These are phyloP conservation scores for Mionectes macconnelli DNA, from an alignment of 2,113 vertebrate species.

Conservation along the genomic window DNA sequence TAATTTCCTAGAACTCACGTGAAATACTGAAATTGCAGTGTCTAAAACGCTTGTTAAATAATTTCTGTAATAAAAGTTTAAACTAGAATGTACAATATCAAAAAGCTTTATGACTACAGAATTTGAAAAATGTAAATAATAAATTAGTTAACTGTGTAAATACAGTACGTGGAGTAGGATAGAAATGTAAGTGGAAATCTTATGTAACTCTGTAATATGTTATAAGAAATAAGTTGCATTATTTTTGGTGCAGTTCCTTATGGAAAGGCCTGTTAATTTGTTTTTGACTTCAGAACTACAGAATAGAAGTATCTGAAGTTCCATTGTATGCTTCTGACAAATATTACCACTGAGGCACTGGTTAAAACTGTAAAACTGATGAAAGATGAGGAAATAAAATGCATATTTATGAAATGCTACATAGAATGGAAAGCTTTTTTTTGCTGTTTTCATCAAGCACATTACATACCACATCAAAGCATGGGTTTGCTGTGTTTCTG, in stretches of 20 bases:
- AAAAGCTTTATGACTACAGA: slow-evolving; percentile 24
- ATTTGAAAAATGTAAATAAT: slow-evolving; percentile 68
- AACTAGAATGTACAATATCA: slow-evolving; percentile 48
- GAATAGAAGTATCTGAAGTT: slow-evolving; percentile 18
- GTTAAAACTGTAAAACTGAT: slow-evolving; percentile 46
- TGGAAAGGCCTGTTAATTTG: slow-evolving; percentile 20
- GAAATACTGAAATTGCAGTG: background rate
- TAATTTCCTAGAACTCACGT: slow-evolving; percentile 32
- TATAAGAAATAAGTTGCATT: slow-evolving; percentile 15
- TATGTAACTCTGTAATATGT: slow-evolving; percentile 46
- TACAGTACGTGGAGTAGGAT: slow-evolving; percentile 28
- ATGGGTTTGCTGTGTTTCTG: background rate
- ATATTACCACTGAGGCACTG: background rate
- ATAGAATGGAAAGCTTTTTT: background rate
- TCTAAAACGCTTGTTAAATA: slow-evolving; percentile 21
- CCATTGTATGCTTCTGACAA: slow-evolving; percentile 15
- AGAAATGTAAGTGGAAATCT: slow-evolving; percentile 26
- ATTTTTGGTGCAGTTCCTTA: background rate
- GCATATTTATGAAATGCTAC: slow-evolving; percentile 47
- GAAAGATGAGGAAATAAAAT: slow-evolving; percentile 58
- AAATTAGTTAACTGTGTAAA: slow-evolving; percentile 62
- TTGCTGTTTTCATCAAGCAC: background rate
- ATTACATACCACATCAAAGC: background rate
- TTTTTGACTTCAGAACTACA: slow-evolving; percentile 37
- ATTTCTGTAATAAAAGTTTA: slow-evolving; percentile 41